These are phyloP conservation scores for Drosophila seguyi DNA, from an alignment of 1,140 invertebrate species.

Conservation along the genomic window DNA sequence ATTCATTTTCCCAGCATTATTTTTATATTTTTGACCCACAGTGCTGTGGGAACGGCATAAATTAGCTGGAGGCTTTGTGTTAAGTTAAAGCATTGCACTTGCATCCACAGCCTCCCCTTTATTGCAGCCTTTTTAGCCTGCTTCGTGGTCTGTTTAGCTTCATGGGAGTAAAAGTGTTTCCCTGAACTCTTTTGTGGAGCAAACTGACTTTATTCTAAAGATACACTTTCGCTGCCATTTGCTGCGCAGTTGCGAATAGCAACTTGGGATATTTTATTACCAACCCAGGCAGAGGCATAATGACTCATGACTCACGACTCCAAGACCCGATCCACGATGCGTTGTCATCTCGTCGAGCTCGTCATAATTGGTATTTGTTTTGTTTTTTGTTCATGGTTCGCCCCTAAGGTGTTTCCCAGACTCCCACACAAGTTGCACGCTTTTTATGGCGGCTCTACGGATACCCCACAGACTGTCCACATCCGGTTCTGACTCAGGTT, in stretches of 20 bases:
- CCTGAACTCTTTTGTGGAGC: conserved; percentile 25
- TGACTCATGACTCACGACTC: conserved; percentile 50
- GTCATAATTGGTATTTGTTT: conserved; percentile 51
- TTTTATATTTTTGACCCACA: conserved; percentile 8
- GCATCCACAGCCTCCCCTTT: conserved; percentile 20
- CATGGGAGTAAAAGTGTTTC: conserved; percentile 45
- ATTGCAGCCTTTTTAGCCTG: background rate
- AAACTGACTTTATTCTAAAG: conserved; percentile 33
- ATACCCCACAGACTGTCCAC: conserved; percentile 14
- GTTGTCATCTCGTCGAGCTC: conserved; percentile 51
- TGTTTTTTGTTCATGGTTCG: conserved; percentile 22
- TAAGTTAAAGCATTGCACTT: conserved; percentile 66
- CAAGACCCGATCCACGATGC: conserved; percentile 19
- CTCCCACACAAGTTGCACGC: conserved; percentile 27
- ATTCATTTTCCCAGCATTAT: background rate
- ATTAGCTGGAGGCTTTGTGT: conserved; percentile 69
- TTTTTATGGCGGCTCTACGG: conserved; percentile 14
- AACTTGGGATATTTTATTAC: conserved; percentile 44
- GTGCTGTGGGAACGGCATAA: conserved; percentile 52
- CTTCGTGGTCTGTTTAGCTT: conserved; percentile 39
- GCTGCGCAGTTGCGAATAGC: conserved; percentile 19
- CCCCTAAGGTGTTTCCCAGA: conserved; percentile 48
- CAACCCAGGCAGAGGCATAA: conserved; percentile 1
- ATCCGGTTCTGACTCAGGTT: conserved; percentile 34
- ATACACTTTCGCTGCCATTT: conserved; percentile 36